A percentile compares a stretch with the other conserved stretches of the same genome.
phyloP scores from a whole-genome alignment of 2,113 vertebrate genomes.

The Ochotona curzoniae region DNA sequence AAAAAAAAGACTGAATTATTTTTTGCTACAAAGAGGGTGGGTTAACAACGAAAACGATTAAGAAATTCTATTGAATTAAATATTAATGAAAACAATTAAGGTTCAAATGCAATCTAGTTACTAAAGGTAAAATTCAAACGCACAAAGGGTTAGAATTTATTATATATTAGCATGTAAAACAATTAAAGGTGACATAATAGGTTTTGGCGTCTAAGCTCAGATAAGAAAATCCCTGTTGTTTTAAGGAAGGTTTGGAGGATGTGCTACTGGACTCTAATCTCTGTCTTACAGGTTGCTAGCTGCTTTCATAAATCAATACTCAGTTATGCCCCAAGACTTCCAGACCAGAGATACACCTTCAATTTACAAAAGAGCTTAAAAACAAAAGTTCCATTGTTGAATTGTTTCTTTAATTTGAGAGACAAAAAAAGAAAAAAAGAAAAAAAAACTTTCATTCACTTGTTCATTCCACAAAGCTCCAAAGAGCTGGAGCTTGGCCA shows the following conservation, averaged over 20 bases:
- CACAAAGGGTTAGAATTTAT: background rate
- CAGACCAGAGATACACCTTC: background rate
- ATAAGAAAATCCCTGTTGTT: background rate
- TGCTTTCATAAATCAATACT: background rate
- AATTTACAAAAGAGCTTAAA: background rate
- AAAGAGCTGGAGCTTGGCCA: too few species aligned
- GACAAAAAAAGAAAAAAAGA: too few species aligned
- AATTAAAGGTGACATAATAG: background rate
- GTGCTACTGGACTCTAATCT: background rate
- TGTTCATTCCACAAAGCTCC: too few species aligned
- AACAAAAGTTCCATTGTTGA: too few species aligned
- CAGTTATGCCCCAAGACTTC: background rate
- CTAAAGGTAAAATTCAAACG: background rate
- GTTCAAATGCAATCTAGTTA: background rate
- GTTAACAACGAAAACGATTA: background rate
- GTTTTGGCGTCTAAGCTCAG: background rate
- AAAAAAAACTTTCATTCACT: too few species aligned
- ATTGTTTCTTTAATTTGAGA: too few species aligned
- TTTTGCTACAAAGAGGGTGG: constrained; percentile 24
- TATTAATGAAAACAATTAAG: background rate
- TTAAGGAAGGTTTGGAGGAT: background rate
- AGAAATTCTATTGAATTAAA: background rate
- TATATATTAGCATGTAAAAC: background rate
- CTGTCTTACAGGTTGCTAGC: fast-evolving
- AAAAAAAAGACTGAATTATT: background rate